Percentiles rank a stretch among this genome's conserved stretches.
These are phyloP conservation scores for Gila orcuttii DNA, from an alignment of 2,113 vertebrate genomes.

Conservation along the genomic window DNA sequence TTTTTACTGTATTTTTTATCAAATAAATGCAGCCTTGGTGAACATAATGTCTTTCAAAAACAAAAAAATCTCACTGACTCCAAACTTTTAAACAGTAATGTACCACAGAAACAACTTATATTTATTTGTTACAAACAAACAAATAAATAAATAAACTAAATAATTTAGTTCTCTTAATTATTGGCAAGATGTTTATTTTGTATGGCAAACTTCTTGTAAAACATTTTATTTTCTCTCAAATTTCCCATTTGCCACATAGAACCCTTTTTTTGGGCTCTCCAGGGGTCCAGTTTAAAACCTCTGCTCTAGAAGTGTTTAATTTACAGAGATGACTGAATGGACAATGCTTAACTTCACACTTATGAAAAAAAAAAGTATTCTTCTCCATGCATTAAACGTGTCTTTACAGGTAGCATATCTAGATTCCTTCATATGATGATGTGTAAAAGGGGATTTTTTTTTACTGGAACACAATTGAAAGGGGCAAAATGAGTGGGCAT, in stretches of 20 bases:
- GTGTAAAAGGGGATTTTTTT: not conserved
- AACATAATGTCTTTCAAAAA: not conserved
- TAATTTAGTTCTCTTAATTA: not conserved
- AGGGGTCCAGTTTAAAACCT: too few species aligned
- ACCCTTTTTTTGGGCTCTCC: too few species aligned
- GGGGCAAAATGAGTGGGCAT: slow-evolving; percentile 10
- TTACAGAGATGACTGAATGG: too few species aligned
- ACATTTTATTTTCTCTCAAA: too few species aligned
- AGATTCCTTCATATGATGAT: not conserved
- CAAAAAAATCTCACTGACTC: not conserved
- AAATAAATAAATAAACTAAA: not conserved
- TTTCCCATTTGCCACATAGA: too few species aligned
- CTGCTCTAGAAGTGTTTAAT: too few species aligned
- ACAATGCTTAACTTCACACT: not conserved
- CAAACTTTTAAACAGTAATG: not conserved
- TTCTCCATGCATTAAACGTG: not conserved
- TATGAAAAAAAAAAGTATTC: not conserved
- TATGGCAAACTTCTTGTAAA: too few species aligned
- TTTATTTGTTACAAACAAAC: not conserved
- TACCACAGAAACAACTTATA: not conserved
- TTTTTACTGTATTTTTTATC: not conserved
- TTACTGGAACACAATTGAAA: slow-evolving; percentile 32
- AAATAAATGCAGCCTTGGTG: not conserved
- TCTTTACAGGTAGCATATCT: not conserved
- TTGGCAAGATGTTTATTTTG: not conserved